Percentiles rank a stretch among this genome's conserved stretches.
Evolutionary conservation across 2,113 vertebrate genomes (phyloP).

Genomic region (Trematomus loennbergii): DNA sequence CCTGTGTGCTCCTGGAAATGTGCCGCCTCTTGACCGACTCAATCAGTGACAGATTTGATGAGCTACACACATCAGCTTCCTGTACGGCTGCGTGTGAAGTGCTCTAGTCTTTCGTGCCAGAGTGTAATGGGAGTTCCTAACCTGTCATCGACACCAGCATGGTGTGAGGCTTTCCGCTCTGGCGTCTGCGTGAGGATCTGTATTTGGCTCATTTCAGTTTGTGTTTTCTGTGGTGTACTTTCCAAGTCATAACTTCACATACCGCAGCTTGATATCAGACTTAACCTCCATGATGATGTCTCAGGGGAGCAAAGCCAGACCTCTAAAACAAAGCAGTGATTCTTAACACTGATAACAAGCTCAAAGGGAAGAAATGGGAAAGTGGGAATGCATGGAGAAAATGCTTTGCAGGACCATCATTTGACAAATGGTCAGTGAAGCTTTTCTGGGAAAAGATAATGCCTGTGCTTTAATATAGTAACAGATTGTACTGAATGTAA

Average conservation of each 20-base stretch:
- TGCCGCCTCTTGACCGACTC: conserved; percentile 50
- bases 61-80: conserved; percentile 68
- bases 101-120: conserved; percentile 64
- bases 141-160: conserved; percentile 66
- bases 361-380: conserved; percentile 31
- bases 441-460: conserved; percentile 36
- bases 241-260: conserved; percentile 50
- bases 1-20: conserved; percentile 51
- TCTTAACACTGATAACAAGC: conserved; percentile 54
- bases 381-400: conserved; percentile 22
- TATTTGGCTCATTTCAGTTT: conserved; percentile 57
- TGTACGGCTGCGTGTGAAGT: conserved; percentile 68
- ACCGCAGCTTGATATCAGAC: conserved; percentile 37
- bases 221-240: conserved; percentile 34
- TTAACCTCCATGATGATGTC: conserved; percentile 45
- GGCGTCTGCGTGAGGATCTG: conserved; percentile 47
- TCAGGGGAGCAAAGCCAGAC: conserved; percentile 44
- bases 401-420: background rate
- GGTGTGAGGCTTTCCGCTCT: conserved; percentile 52
- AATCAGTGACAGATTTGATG: conserved; percentile 66
- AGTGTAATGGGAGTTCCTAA: conserved; percentile 65
- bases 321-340: conserved; percentile 38
- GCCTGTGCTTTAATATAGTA: conserved; percentile 40
- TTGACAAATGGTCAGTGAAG: conserved; percentile 48
- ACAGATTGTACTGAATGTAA: conserved; percentile 16